These are phyloP conservation scores for Montipora sp. DNA, from an alignment of 64 coral and sea anemone species.

Conservation along the genomic window DNA sequence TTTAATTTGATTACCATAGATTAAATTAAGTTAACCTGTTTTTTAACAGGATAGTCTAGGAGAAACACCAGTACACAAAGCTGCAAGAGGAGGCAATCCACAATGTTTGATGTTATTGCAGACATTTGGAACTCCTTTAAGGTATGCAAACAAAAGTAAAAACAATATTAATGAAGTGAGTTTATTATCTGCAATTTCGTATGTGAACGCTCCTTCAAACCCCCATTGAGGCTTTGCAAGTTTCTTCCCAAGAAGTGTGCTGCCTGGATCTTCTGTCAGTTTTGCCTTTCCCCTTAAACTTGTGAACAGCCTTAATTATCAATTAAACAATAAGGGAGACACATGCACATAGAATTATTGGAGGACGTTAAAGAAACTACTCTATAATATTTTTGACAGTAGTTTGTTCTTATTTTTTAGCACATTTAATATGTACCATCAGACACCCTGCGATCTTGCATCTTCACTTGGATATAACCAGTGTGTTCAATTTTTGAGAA, in stretches of 20 bases:
- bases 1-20: too few species aligned
- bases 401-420: conserved; percentile 28
- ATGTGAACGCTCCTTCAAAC: too few species aligned
- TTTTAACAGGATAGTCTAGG: conserved; percentile 71
- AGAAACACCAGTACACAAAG: conserved; percentile 83
- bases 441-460: conserved; percentile 84
- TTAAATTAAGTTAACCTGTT: background rate
- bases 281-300: too few species aligned
- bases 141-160: conserved; percentile 11
- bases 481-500: conserved; percentile 62
- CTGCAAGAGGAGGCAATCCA: conserved; percentile 67
- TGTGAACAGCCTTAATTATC: too few species aligned
- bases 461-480: conserved; percentile 61
- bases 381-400: background rate
- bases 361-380: too few species aligned
- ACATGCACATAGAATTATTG: too few species aligned
- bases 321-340: too few species aligned
- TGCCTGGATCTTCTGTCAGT: too few species aligned
- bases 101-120: conserved; percentile 72
- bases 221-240: too few species aligned
- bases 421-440: conserved; percentile 46
- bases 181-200: too few species aligned
- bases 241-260: background rate
- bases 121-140: conserved; percentile 66
- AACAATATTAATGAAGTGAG: background rate